These are phyloP conservation scores for Aphelinus certus DNA, from an alignment of 1,140 invertebrate species.

Conservation along the genomic window DNA sequence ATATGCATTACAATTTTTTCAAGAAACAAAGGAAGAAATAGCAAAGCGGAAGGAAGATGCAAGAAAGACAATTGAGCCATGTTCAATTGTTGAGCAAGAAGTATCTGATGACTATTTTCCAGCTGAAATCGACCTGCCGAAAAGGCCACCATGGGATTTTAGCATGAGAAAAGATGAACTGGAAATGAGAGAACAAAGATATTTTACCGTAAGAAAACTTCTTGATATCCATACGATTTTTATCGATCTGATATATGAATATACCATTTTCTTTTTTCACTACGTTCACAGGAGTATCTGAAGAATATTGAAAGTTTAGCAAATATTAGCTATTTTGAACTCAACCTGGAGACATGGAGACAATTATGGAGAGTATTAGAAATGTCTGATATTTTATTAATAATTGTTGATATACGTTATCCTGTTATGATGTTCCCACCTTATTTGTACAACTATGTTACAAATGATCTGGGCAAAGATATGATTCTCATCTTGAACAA, in stretches of 20 bases:
- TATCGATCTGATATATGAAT: neutral
- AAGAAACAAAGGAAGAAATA: slow-evolving; percentile 77
- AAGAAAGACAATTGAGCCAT: slow-evolving; percentile 66
- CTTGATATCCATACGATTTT: slow-evolving; percentile 6
- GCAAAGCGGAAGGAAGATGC: slow-evolving; percentile 73
- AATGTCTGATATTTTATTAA: slow-evolving; percentile 86
- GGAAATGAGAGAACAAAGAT: slow-evolving; percentile 78
- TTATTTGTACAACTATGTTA: slow-evolving; percentile 84
- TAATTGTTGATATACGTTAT: slow-evolving; percentile 87
- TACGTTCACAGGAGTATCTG: slow-evolving; percentile 69
- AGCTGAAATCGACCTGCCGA: slow-evolving; percentile 81
- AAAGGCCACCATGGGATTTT: slow-evolving; percentile 83
- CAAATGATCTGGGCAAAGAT: slow-evolving; percentile 77
- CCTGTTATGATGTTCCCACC: slow-evolving; percentile 91
- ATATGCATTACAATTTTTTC: slow-evolving; percentile 80
- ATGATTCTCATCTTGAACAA: slow-evolving; percentile 93
- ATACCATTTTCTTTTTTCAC: slow-evolving; percentile 6
- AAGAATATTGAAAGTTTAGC: slow-evolving; percentile 65
- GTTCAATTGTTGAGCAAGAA: slow-evolving; percentile 73
- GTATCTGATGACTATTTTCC: slow-evolving; percentile 79
- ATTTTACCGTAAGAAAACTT: slow-evolving; percentile 73
- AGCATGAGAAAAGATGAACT: slow-evolving; percentile 76
- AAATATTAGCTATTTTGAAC: slow-evolving; percentile 81
- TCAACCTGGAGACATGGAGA: slow-evolving; percentile 93
- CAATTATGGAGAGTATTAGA: slow-evolving; percentile 93